phyloP scores from a whole-genome alignment of 2,113 vertebrate species.

The Tragelaphus strepsiceros region DNA sequence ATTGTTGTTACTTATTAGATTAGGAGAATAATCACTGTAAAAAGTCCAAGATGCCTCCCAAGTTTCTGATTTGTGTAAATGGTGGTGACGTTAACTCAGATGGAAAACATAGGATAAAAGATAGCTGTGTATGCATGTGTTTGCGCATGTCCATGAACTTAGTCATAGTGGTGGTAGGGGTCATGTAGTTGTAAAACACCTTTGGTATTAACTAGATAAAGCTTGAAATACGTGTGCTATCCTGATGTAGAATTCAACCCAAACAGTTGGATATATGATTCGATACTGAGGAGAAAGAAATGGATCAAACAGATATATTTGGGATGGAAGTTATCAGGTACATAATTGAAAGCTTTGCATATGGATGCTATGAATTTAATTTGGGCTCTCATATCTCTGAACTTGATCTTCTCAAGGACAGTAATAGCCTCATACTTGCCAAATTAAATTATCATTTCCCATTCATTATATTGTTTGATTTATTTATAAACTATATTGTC shows the following conservation, averaged over 20 bases:
- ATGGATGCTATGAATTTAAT: not conserved
- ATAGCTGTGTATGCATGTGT: not conserved
- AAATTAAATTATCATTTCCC: not conserved
- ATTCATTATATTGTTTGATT: not conserved
- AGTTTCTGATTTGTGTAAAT: not conserved
- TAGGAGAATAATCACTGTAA: not conserved
- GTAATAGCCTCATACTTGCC: not conserved
- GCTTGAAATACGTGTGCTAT: not conserved
- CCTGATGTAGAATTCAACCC: not conserved
- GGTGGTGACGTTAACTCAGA: not conserved
- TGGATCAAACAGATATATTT: not conserved
- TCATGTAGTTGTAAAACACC: not conserved
- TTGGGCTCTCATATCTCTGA: not conserved
- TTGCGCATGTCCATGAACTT: not conserved
- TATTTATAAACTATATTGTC: not conserved
- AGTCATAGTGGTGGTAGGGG: not conserved
- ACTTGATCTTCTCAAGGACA: not conserved
- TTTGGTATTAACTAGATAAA: not conserved
- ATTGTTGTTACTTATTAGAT: not conserved
- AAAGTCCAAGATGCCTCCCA: not conserved
- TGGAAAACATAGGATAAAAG: not conserved
- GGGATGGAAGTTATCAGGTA: not conserved
- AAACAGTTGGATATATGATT: not conserved
- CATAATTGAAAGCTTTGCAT: not conserved
- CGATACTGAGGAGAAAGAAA: not conserved